Conservation (phyloP, 2,888 invertebrate genomes). For the Nymphalis polychloros region DNA sequence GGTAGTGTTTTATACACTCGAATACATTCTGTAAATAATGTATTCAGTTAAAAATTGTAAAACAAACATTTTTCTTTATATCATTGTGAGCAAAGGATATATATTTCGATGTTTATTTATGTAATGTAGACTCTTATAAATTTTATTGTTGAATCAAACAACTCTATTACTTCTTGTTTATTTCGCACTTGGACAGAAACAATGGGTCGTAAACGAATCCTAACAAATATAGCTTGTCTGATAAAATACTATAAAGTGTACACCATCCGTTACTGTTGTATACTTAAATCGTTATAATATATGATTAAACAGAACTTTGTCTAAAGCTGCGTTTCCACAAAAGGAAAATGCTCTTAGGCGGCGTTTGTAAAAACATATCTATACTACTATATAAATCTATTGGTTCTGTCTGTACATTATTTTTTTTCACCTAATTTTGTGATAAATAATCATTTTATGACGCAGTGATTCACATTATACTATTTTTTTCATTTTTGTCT, state of each 20-base stretch:
- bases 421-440: no score
- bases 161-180: conserved; percentile 37
- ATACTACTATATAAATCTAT: no score
- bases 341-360: no score
- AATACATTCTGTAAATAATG: background rate
- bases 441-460: no score
- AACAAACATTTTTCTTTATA: background rate
- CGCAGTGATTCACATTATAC: no score
- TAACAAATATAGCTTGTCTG: conserved; percentile 25
- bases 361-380: no score
- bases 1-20: background rate
- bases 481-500: no score
- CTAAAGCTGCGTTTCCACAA: no score
- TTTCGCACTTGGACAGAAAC: conserved; percentile 32
- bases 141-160: conserved; percentile 37
- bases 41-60: background rate
- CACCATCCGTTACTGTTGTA: background rate
- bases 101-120: conserved; percentile 57
- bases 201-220: conserved; percentile 35
- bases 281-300: background rate
- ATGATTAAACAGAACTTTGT: background rate
- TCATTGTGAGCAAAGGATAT: conserved; percentile 46
- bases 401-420: no score
- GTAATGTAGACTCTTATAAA: conserved; percentile 41
- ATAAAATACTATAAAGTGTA: conserved; percentile 14